phyloP scores from a whole-genome alignment of 2,797 vertebrate genomes.

The Tadarida brasiliensis region DNA sequence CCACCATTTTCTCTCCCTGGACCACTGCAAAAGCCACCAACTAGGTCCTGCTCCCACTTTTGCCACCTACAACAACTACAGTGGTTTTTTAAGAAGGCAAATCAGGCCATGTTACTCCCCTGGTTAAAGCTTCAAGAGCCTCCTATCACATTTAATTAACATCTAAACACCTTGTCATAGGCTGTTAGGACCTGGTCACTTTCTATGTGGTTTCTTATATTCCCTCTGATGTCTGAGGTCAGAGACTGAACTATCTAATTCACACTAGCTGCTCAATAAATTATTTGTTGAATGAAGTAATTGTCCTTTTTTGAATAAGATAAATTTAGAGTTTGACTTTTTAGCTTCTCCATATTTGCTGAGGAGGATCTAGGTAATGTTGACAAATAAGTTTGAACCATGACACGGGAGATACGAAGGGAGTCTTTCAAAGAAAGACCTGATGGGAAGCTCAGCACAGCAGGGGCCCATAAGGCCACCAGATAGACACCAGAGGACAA shows the following conservation, averaged over 20 bases:
- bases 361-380: not conserved
- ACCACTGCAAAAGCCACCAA: not conserved
- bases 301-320: not conserved
- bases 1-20: not conserved
- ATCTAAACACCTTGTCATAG: not conserved
- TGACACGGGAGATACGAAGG: rapidly evolving
- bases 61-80: not conserved
- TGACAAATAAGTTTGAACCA: not conserved
- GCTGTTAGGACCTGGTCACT: not conserved
- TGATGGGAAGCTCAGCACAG: not conserved
- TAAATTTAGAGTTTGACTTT: not conserved
- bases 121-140: not conserved
- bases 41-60: not conserved
- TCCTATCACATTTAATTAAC: constrained; percentile 32
- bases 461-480: not conserved
- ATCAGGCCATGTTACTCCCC: not conserved
- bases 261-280: not conserved
- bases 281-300: not conserved
- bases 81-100: not conserved
- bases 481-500: not conserved
- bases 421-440: not conserved
- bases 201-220: not conserved
- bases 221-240: not conserved
- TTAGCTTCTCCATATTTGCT: not conserved
- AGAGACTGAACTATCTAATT: not conserved